Conservation (phyloP, 2,113 vertebrate genomes). For the Ammodytes dubius region DNA sequence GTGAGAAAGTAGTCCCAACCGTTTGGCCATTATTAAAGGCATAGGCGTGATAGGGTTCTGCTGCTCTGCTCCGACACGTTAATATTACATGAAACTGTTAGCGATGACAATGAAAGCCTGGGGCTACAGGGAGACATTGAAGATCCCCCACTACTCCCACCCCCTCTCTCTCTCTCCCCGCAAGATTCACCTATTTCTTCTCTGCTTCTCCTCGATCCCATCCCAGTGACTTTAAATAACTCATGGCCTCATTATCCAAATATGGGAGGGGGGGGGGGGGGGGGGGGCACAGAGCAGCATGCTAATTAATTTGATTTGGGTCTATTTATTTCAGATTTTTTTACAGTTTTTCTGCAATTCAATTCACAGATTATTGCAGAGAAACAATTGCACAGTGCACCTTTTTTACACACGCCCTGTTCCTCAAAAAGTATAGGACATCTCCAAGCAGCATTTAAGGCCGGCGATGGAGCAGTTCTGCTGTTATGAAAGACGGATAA, state of each 20-base stretch:
- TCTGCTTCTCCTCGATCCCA: conserved; percentile 34
- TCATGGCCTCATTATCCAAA: conserved; percentile 82
- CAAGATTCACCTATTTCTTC: conserved; percentile 51
- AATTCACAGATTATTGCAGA: conserved; percentile 17
- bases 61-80: conserved; percentile 74
- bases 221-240: conserved; percentile 78
- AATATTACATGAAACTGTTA: conserved; percentile 83
- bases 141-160: no score
- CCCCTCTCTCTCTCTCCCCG: conserved; percentile 8
- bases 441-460: background rate
- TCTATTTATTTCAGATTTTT: conserved; percentile 60
- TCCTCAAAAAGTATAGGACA: conserved; percentile 9
- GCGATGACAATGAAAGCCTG: conserved; percentile 72
- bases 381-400: background rate
- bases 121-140: conserved; percentile 58
- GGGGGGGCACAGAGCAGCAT: conserved; percentile 48
- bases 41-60: conserved; percentile 44
- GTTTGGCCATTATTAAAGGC: conserved; percentile 65
- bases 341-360: conserved; percentile 20
- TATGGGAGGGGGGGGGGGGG: conserved; percentile 52
- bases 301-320: conserved; percentile 69
- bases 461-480: background rate
- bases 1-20: conserved; percentile 57
- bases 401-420: background rate
- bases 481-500: background rate